Base-by-base conservation (phyloP, 2,113 vertebrate genomes). In the Motacilla tschutschensis region DNA sequence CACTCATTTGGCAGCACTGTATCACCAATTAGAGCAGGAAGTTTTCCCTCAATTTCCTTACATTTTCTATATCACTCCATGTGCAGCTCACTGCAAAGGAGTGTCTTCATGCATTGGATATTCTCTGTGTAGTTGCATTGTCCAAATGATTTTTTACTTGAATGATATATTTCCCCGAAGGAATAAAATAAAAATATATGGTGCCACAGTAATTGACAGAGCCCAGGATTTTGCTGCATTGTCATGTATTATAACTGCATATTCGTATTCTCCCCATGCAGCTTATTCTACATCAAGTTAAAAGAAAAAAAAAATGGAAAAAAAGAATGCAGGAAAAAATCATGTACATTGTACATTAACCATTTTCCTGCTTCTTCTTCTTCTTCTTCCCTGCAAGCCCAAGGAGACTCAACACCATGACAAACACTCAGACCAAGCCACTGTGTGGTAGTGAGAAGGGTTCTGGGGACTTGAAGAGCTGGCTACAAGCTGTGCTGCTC, bases 161-260 rank as follows among this genome's bases (percentile, higher is more conserved):
- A 85, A 79, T 78, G 24, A 85, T 92, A 4, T 29, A 83, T 71
- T 89, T 71, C 70, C 86, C 89, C 84, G 64, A 47, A 54, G 84
- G 86, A 91, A 91, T 82, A 53, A 88, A 91, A 93, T 82, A 51
- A 91, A 92, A 91, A 92, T 85, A 88, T 78, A 73, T 7, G 0
- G 58, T 60, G 66, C 48, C 51, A 73, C 47, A 40, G 35, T 90
- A 94, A 92, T 76, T 93, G 92, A 76, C 58, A 58, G 38, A 83
- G 77, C 70, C 82, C 85, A 76, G 62, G 79, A 85, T 90, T 93
- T 91, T 94, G 71, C 75, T 88, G 71, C 74, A 25, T 88, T 94
- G 84, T 80, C 89, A 44, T 60, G 44, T 89, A 38, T 78, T 91
- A 44, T 77, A 89, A 88, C 83, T 75, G 70, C n/a, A 47, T 79